Conservation (phyloP, 2,888 invertebrate genomes). For the Coecobrya sp. region DNA sequence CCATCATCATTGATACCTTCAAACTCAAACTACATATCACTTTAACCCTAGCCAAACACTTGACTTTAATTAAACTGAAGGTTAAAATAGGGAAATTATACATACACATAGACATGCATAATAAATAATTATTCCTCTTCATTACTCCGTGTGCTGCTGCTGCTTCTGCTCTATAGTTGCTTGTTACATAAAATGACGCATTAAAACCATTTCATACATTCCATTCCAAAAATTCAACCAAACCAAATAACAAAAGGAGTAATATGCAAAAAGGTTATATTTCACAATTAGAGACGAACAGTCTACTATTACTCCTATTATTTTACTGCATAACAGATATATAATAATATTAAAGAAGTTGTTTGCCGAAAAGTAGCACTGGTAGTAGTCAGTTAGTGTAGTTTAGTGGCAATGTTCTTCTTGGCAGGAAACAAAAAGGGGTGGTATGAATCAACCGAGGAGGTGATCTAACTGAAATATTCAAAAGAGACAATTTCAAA, state of each 20-base stretch:
- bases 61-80: slow-evolving; percentile 76
- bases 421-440: slow-evolving; percentile 65
- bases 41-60: slow-evolving; percentile 39
- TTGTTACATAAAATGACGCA: slow-evolving; percentile 31
- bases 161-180: slow-evolving; percentile 8
- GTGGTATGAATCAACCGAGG: slow-evolving; percentile 60
- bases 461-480: slow-evolving; percentile 80
- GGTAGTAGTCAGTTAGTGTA: too few species aligned
- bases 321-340: not conserved
- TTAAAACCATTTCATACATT: slow-evolving; percentile 70
- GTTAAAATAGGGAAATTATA: slow-evolving; percentile 72
- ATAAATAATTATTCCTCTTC: slow-evolving; percentile 62
- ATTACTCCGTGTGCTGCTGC: not conserved
- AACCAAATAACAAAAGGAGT: slow-evolving; percentile 10
- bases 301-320: not conserved
- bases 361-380: slow-evolving; percentile 3
- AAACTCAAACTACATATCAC: slow-evolving; percentile 50
- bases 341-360: not conserved
- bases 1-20: slow-evolving; percentile 75
- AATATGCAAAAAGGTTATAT: slow-evolving; percentile 64
- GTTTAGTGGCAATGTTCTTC: slow-evolving; percentile 4
- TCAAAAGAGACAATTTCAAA: slow-evolving; percentile 80
- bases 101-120: slow-evolving; percentile 34
- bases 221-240: slow-evolving; percentile 58
- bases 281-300: slow-evolving; percentile 74